These are phyloP conservation scores for Pitta sordida DNA, from an alignment of 2,113 vertebrate species.

Conservation along the genomic window DNA sequence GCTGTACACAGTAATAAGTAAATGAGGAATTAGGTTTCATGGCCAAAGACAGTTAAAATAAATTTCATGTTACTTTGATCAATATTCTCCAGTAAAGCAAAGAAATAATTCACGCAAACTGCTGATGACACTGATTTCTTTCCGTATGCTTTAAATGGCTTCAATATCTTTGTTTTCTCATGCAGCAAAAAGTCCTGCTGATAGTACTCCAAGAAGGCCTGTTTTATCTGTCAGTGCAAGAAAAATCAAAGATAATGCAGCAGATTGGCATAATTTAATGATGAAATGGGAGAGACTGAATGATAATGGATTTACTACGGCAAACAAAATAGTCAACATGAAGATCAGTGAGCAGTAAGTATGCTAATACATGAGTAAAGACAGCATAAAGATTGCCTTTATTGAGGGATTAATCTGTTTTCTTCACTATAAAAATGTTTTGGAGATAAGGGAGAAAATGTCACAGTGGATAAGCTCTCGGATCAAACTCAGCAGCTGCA, in stretches of 20 bases:
- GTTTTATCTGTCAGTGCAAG: conserved; percentile 84
- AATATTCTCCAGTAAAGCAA: not conserved
- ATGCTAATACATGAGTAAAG: not conserved
- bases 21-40: not conserved
- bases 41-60: not conserved
- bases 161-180: not conserved
- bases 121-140: not conserved
- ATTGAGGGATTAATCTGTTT: not conserved
- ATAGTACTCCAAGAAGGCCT: conserved; percentile 74
- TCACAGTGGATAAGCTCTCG: not conserved
- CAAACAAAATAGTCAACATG: conserved; percentile 81
- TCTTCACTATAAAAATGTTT: not conserved
- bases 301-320: conserved; percentile 74
- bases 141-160: not conserved
- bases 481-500: not conserved
- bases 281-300: conserved; percentile 87
- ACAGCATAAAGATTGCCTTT: not conserved
- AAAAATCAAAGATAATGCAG: conserved; percentile 91
- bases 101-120: not conserved
- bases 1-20: not conserved
- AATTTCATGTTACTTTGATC: not conserved
- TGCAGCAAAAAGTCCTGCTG: conserved; percentile 63
- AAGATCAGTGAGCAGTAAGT: conserved; percentile 78
- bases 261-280: conserved; percentile 94
- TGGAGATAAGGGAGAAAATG: not conserved